A percentile compares a stretch with the other conserved stretches of the same genome.
phyloP scores from a whole-genome alignment of 2,888 invertebrate genomes.

The Lasius fuliginosus region DNA sequence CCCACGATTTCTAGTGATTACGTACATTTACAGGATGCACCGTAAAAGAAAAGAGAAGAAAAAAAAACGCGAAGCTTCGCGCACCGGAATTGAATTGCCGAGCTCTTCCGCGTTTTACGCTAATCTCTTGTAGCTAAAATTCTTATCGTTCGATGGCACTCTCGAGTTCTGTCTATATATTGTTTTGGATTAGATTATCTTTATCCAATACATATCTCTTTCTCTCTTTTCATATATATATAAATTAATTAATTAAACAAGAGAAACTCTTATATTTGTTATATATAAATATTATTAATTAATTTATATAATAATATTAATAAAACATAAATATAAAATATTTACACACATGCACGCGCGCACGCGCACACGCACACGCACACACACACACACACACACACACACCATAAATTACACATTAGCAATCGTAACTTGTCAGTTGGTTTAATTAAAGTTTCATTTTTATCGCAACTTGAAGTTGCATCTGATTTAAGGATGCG shows the following conservation, averaged over 20 bases:
- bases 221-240: background rate
- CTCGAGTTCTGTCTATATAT: background rate
- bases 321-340: too few species aligned
- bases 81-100: background rate
- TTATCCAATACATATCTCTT: background rate
- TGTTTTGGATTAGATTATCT: background rate
- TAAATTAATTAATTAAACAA: too few species aligned
- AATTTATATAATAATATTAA: too few species aligned
- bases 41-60: background rate
- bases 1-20: slow-evolving; percentile 51
- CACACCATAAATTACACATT: too few species aligned
- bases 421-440: background rate
- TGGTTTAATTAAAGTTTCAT: background rate
- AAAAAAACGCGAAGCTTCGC: background rate
- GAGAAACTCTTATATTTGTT: too few species aligned
- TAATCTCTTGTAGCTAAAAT: background rate
- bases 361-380: too few species aligned
- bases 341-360: too few species aligned
- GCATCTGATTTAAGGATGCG: background rate
- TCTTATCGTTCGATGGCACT: background rate
- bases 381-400: too few species aligned
- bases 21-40: slow-evolving; percentile 9
- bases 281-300: too few species aligned
- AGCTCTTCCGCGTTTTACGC: background rate
- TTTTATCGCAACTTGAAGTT: background rate